Conservation (phyloP, 2,888 invertebrate genomes). For the Xanthia icteritia region DNA sequence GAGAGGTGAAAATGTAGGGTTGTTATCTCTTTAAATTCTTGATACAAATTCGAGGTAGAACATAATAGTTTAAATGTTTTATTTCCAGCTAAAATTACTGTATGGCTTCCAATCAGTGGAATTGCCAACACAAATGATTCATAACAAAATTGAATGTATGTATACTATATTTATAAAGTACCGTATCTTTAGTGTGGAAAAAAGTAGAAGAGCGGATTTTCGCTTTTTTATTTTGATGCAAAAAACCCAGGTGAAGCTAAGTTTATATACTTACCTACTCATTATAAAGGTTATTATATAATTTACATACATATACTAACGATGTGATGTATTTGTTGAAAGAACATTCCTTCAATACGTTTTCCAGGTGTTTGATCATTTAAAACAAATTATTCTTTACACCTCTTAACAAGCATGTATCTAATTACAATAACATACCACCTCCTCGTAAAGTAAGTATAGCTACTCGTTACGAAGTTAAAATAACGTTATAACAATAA, state of each 20-base stretch:
- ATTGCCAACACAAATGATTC: background rate
- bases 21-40: constrained; percentile 15
- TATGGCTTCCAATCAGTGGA: background rate
- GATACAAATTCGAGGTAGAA: background rate
- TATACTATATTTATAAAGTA: background rate
- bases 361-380: background rate
- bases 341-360: background rate
- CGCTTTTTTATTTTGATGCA: no score
- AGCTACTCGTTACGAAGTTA: constrained; percentile 39
- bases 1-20: background rate
- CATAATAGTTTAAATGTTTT: background rate
- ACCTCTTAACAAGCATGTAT: background rate
- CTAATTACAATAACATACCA: background rate
- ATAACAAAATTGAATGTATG: background rate
- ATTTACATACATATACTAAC: background rate
- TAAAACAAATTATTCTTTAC: background rate
- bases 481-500: constrained; percentile 30
- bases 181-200: background rate
- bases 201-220: background rate
- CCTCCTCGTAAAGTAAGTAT: background rate
- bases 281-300: background rate
- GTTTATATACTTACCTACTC: no score
- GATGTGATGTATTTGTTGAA: background rate
- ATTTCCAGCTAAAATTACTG: background rate
- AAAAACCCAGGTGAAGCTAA: background rate